A percentile compares a stretch with the other conserved stretches of the same genome.
Conservation (phyloP, 2,888 invertebrate species). For the Drosophila koepferae region DNA sequence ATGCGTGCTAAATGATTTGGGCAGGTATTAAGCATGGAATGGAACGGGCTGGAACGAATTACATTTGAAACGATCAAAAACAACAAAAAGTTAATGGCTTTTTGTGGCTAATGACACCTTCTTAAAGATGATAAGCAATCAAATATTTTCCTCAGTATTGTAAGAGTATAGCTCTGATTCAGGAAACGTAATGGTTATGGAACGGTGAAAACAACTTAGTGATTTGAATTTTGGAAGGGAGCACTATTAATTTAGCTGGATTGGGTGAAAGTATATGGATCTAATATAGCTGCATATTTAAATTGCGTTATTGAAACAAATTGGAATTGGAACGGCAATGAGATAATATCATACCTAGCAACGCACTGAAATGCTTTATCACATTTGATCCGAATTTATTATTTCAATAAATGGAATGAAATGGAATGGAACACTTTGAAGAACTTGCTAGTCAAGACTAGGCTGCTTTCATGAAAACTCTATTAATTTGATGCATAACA, state of each 20-base stretch:
- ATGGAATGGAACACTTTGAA: neutral
- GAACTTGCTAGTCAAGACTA: neutral
- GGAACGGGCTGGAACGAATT: neutral
- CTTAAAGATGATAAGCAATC: neutral
- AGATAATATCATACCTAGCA: too few relatives aligned
- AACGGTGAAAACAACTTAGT: neutral
- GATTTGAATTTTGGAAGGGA: too few relatives aligned
- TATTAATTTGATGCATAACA: neutral
- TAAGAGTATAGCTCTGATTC: neutral
- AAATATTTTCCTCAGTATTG: neutral
- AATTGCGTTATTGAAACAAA: too few relatives aligned
- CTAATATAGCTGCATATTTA: too few relatives aligned
- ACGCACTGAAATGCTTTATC: too few relatives aligned
- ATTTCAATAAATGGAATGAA: neutral
- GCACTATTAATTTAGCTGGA: too few relatives aligned
- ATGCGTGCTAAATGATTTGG: constrained; percentile 5
- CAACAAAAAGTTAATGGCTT: neutral
- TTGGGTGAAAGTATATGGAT: too few relatives aligned
- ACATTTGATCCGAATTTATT: too few relatives aligned
- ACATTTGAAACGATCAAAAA: neutral
- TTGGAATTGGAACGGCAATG: too few relatives aligned
- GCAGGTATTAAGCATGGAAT: neutral
- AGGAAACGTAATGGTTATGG: neutral
- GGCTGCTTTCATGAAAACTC: neutral
- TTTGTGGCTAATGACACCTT: neutral